phyloP scores from a whole-genome alignment of 2,113 vertebrate species.

The Ciconia maguari region DNA sequence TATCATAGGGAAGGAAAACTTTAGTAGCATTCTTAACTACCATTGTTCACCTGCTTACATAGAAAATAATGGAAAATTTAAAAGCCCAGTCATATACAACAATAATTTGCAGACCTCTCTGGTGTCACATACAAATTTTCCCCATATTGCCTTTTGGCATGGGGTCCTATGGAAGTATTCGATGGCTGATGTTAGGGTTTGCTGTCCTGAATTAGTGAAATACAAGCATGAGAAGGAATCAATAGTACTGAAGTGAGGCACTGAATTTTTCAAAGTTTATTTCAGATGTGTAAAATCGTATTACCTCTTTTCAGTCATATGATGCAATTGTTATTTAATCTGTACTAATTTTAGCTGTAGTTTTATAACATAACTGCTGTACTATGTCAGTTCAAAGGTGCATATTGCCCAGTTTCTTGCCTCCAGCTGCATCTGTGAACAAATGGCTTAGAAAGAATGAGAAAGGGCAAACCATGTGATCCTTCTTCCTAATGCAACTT shows the following conservation, averaged over 20 bases:
- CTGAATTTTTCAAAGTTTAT: background rate
- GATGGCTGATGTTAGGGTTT: background rate
- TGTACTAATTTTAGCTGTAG: background rate
- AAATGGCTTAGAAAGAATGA: background rate
- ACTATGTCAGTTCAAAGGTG: background rate
- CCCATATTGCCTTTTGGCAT: background rate
- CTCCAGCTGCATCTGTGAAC: background rate
- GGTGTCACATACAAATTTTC: background rate
- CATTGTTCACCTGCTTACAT: background rate
- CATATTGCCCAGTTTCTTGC: background rate
- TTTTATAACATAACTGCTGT: background rate
- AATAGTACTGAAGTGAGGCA: background rate
- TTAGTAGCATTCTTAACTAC: background rate
- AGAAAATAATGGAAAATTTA: background rate
- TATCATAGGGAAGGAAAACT: background rate
- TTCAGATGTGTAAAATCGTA: background rate
- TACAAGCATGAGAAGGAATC: background rate
- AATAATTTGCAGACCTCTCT: background rate
- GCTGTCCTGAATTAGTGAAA: slow-evolving; percentile 2
- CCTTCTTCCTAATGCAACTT: background rate
- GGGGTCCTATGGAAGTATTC: background rate
- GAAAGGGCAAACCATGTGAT: background rate
- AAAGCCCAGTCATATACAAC: background rate
- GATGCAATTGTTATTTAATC: background rate
- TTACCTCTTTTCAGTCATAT: background rate